phyloP scores from a whole-genome alignment of 2,888 invertebrate species.

The Perdita meconis region DNA sequence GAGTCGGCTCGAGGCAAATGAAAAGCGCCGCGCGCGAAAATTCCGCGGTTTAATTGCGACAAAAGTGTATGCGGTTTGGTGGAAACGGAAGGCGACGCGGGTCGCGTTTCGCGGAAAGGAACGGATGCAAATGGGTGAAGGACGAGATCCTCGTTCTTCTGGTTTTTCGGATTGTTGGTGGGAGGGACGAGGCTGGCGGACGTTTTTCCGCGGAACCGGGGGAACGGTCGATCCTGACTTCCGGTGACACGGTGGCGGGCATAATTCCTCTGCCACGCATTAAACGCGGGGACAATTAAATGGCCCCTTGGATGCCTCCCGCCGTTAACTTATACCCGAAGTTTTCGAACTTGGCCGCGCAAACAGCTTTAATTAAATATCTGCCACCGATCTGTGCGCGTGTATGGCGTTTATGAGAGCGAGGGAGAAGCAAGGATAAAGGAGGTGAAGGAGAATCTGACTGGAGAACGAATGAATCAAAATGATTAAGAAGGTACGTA shows the following conservation, averaged over 20 bases:
- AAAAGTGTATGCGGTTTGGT: slow-evolving; percentile 12
- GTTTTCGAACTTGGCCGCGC: slow-evolving; percentile 78
- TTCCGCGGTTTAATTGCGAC: slow-evolving; percentile 21
- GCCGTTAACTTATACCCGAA: slow-evolving; percentile 79
- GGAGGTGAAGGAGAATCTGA: neutral
- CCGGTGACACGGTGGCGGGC: slow-evolving; percentile 65
- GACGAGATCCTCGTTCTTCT: slow-evolving; percentile 13
- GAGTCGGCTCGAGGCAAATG: slow-evolving; percentile 1
- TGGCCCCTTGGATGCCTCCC: slow-evolving; percentile 61
- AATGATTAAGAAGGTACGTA: slow-evolving; percentile 25
- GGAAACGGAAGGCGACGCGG: slow-evolving; percentile 21
- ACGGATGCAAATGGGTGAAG: slow-evolving; percentile 35
- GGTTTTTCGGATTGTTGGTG: too few relatives aligned
- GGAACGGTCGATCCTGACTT: slow-evolving; percentile 47
- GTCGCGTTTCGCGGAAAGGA: slow-evolving; percentile 8
- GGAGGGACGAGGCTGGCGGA: neutral
- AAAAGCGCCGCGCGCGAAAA: slow-evolving; percentile 22
- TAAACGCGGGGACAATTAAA: slow-evolving; percentile 78
- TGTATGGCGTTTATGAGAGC: slow-evolving; percentile 53
- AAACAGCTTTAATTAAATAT: slow-evolving; percentile 83
- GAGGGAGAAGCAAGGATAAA: neutral
- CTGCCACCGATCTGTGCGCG: slow-evolving; percentile 65
- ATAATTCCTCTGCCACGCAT: slow-evolving; percentile 58
- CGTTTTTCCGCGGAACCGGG: slow-evolving; percentile 14
- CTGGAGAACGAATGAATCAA: slow-evolving; percentile 2